Evolutionary conservation across 1,140 invertebrate species (phyloP).

Genomic region (Magallana gigas): DNA sequence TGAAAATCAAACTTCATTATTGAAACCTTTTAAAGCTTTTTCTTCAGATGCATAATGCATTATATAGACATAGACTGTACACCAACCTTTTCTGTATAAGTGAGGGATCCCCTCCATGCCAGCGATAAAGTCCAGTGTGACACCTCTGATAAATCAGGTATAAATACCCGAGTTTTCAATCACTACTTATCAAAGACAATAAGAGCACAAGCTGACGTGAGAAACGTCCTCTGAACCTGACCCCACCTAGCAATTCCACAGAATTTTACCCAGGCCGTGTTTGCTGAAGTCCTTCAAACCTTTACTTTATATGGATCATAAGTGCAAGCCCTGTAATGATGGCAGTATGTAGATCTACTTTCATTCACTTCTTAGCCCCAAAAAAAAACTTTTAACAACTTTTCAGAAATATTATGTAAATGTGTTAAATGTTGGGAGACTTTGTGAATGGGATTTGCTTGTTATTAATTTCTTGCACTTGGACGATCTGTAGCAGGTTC

Average conservation of each 20-base stretch:
- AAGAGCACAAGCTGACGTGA: not conserved
- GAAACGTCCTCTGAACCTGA: not conserved
- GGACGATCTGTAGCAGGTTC: not conserved
- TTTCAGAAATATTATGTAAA: constrained; percentile 14
- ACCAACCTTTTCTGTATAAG: not conserved
- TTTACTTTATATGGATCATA: not conserved
- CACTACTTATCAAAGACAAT: not conserved
- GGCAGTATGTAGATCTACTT: not conserved
- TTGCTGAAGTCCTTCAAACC: not conserved
- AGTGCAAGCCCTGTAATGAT: not conserved
- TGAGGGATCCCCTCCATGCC: not conserved
- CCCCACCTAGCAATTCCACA: not conserved
- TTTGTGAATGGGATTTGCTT: constrained; percentile 14
- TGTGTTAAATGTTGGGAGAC: not conserved
- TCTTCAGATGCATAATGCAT: no score
- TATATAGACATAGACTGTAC: not conserved
- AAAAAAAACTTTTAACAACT: not conserved
- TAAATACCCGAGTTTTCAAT: not conserved
- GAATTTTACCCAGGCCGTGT: not conserved
- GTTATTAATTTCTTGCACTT: not conserved
- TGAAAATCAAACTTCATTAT: no score
- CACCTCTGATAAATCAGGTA: not conserved
- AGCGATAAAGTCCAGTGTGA: not conserved
- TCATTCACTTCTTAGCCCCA: not conserved
- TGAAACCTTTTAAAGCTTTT: no score